These are phyloP conservation scores for Epinephelus coioides DNA, from an alignment of 2,797 vertebrate species.

Conservation along the genomic window DNA sequence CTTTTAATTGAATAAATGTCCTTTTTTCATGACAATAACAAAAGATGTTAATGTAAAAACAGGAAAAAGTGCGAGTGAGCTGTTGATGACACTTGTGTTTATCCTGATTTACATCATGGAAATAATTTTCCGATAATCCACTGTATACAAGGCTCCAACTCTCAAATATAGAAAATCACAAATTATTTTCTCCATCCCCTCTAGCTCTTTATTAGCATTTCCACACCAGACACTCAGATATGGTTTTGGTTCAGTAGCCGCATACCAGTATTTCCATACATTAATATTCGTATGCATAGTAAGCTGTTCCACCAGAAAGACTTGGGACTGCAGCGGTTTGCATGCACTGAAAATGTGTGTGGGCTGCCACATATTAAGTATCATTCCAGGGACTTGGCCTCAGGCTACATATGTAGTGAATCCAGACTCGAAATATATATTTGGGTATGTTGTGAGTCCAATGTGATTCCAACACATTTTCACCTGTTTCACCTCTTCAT, in stretches of 20 bases:
- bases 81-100: slow-evolving; percentile 15
- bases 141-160: slow-evolving; percentile 9
- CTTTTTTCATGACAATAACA: slow-evolving; percentile 48
- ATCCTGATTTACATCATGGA: slow-evolving; percentile 25
- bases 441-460: slow-evolving; percentile 1
- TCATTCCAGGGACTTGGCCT: slow-evolving; percentile 53
- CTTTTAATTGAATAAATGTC: slow-evolving; percentile 68
- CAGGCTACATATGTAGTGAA: slow-evolving; percentile 49
- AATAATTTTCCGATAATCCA: slow-evolving; percentile 13
- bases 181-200: slow-evolving; percentile 21
- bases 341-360: slow-evolving; percentile 35
- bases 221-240: slow-evolving; percentile 34
- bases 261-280: slow-evolving; percentile 64
- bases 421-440: slow-evolving; percentile 38
- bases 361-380: slow-evolving; percentile 39
- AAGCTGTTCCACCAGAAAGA: slow-evolving; percentile 59
- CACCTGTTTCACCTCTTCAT: background rate
- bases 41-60: slow-evolving; percentile 26
- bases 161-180: slow-evolving; percentile 19
- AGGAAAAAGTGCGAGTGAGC: slow-evolving; percentile 3
- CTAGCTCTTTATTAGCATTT: slow-evolving; percentile 47
- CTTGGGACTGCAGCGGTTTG: slow-evolving; percentile 29
- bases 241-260: slow-evolving; percentile 57
- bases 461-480: slow-evolving; percentile 17
- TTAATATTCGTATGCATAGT: slow-evolving; percentile 65